Base-by-base conservation (phyloP, 2,888 invertebrate genomes). In the Polyommatus icarus region DNA sequence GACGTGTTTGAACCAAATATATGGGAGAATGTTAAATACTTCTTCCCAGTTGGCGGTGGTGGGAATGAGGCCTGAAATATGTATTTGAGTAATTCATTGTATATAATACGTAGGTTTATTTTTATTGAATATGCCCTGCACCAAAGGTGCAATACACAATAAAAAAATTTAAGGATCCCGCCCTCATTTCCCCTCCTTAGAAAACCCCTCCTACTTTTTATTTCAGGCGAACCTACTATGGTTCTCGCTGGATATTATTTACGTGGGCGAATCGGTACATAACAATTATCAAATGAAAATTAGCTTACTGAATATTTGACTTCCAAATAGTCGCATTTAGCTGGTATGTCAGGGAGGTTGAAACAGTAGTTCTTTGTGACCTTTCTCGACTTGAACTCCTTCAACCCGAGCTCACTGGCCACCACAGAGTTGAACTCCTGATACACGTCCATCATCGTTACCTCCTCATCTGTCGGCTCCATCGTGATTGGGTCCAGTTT, bases 1-100 rank as follows among this genome's bases (percentile, higher is more conserved):
- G 97, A 97, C 0, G 98, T 97, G 81, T 96, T 97, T 0, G 96
- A 95, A 0, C 99, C 99, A 89, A 99, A 99, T 76, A 99, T 96
- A 85, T 96, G 97, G 4, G 98, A 98, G 88, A 99, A 99, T 0
- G 98, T 97, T 20, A 91, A 87, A 82, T 94, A 95, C 78, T 94
- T 95, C 80, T 94, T 94, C 73, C 91, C 91, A 18, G 88, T 79
- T 72, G 93, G 91, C 18, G 95, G 95, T 1, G 95, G 86, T 0
- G 95, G 93, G 78, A 94, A 89, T 71, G 90, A 83, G 0, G 95
- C 94, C 95, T 95, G 85, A 20, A 87, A 85, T 80, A 40, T 24
- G 6, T 0, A 24, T n/a, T 18, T n/a, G n/a, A 7, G 46, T 18
- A 12, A 20, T 1, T 36, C 20, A 72, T 46, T 40, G 12, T 40